Base-by-base conservation (phyloP, 2,888 invertebrate genomes). In the Acronicta aceris region DNA sequence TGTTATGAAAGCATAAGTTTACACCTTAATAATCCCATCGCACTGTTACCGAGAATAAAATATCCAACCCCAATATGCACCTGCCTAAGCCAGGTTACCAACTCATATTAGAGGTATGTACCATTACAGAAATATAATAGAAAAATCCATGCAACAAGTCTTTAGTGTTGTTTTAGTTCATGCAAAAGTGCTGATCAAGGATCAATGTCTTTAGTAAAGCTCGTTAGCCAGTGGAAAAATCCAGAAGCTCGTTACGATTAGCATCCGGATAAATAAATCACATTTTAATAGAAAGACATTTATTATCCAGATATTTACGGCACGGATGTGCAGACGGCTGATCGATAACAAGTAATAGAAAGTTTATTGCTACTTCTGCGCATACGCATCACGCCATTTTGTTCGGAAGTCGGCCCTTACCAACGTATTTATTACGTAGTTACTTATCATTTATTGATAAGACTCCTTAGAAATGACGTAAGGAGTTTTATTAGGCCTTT, bases 321-420 rank as follows among this genome's bases (percentile, higher is more conserved):
- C 55, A 36, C 55, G 64, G 64, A 56, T 68, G 63, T 67, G 45
- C 33, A 42, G 67, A 64, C 47, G 41, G 33, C 43, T 62, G 54
- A 59, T 54, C 59, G 72, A 71, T 76, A 67, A 71, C 63, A 63
- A 63, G 49, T 55, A 40, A 51, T 47, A 67, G 40, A 42, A 33
- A 48, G 47, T 59, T 59, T 67, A 69, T 61, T 61, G 30, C 52
- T 43, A 50, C 61, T 33, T 13, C 52, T 52, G 46, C 15, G 51
- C 8, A 25, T 51, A 42, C 61, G 56, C 52, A 59, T 66, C 41
- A 21, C 42, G 40, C 16, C 48, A 50, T 70, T 67, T 46, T 38
- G 41, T 43, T 65, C 17, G 12, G 33, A 21, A 36, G 13, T 33
- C 17, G 12, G 9, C 17, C 41, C 57, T 50, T n/a, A 49, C 17